Base-by-base conservation (phyloP, 2,888 invertebrate species). In the Melinaea menophilus region DNA sequence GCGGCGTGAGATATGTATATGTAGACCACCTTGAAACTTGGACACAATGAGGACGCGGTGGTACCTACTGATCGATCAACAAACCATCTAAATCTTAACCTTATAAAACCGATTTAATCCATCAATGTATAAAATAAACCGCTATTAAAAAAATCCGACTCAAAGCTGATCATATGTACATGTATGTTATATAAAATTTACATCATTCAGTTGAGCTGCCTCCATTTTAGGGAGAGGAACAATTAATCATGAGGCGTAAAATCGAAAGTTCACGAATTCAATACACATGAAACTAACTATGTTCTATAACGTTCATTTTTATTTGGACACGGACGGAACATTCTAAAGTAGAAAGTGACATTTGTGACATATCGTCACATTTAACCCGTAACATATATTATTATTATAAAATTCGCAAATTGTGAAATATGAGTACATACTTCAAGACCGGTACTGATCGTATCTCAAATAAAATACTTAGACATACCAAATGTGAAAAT, bases 241-340 rank as follows among this genome's bases (percentile, higher is more conserved):
- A 73, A 83, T 84, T 78, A 81, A 82, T 80, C 81, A 84, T 75
- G 70, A 68, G 61, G 56, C 70, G 72, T 70, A 74, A 79, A 82
- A 83, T 77, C 72, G 83, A 85, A 85, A 85, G 85, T 81, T 68
- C 69, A 66, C 71, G 72, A 75, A 75, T 73, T 72, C 70, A 71
- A 71, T 70, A 67, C 70, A 66, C 68, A 59, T 65, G 51, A 31
- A 22, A 22, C n/a, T 4, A 51, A 22, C n/a, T 4, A 51, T 51
- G 51, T 51, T 51, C 51, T 22, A n/a, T 22, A 7, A 51, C 51
- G 31, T 9, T 9, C 51, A 61, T 62, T 66, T 61, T 68, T 63
- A 57, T 62, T 58, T 45, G 9, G 41, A 56, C 56, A 62, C 13
- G 60, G 58, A 60, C 22, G 22, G 22, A 22, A 22, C 54, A 41